Conservation (phyloP, 2,113 vertebrate genomes). For the Cepphus grylle region DNA sequence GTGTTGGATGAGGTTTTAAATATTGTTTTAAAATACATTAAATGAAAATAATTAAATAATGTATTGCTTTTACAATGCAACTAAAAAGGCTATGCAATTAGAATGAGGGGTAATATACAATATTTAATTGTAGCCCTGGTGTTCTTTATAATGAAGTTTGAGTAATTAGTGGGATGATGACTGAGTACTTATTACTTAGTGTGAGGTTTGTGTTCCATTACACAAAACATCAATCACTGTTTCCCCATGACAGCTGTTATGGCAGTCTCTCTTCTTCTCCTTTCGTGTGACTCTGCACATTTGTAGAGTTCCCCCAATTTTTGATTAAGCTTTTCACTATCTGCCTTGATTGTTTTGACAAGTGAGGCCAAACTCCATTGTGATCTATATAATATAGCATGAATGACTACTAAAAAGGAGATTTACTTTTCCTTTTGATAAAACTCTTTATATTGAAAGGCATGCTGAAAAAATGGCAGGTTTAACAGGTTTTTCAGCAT, state of each 20-base stretch:
- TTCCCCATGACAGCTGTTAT: slow-evolving; percentile 40
- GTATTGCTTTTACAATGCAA: not conserved
- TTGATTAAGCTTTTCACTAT: not conserved
- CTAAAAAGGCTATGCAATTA: slow-evolving; percentile 31
- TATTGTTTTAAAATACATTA: slow-evolving; percentile 40
- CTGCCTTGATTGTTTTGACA: not conserved
- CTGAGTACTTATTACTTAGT: slow-evolving; percentile 41
- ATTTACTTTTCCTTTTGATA: not conserved
- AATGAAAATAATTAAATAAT: slow-evolving; percentile 54
- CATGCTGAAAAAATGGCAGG: not conserved
- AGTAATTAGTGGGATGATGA: slow-evolving; percentile 57
- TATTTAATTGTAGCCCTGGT: slow-evolving; percentile 30
- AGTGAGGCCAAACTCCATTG: not conserved
- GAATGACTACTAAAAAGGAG: not conserved
- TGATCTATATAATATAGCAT: not conserved
- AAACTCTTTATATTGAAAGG: not conserved
- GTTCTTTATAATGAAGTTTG: slow-evolving; percentile 40
- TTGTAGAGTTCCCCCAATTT: not conserved
- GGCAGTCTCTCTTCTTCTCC: not conserved
- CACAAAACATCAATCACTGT: slow-evolving; percentile 53
- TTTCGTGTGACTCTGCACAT: slow-evolving; percentile 10
- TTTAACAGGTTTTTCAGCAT: not conserved
- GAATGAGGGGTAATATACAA: not conserved
- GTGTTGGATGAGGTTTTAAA: slow-evolving; percentile 22
- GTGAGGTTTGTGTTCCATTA: slow-evolving; percentile 57